Conservation (phyloP, 37 sponge, comb jelly and placozoan species). For the Mnemiopsis leidyi region DNA sequence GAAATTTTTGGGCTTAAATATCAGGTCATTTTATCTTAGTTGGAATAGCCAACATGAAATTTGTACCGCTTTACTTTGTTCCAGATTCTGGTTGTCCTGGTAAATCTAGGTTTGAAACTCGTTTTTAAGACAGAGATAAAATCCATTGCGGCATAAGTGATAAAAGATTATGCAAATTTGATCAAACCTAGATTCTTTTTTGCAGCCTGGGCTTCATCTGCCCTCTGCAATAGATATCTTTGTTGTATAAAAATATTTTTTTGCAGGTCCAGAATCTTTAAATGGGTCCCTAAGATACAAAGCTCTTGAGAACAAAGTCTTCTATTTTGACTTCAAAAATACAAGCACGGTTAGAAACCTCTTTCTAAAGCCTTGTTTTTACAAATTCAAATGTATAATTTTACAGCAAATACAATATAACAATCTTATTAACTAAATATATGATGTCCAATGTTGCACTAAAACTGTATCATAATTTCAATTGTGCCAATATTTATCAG, state of each 20-base stretch:
- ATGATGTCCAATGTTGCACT: too few species aligned
- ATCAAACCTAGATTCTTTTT: too few species aligned
- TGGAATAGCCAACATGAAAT: neutral
- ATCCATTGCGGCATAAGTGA: too few species aligned
- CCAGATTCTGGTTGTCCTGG: too few species aligned
- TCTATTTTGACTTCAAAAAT: constrained; percentile 47
- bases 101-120: too few species aligned
- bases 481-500: neutral
- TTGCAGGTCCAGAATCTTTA: neutral
- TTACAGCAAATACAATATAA: neutral
- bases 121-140: too few species aligned
- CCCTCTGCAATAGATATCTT: neutral
- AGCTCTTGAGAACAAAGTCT: constrained; percentile 55
- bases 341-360: constrained; percentile 26
- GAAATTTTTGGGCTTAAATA: too few species aligned
- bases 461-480: neutral
- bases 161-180: too few species aligned
- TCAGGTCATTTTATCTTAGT: too few species aligned
- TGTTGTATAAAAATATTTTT: neutral
- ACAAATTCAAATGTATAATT: neutral
- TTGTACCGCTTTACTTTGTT: neutral
- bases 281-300: constrained; percentile 23
- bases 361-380: neutral
- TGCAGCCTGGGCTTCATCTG: too few species aligned
- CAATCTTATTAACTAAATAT: neutral